Conservation (phyloP, 2,888 invertebrate species). For the Ophion ventricosus region DNA sequence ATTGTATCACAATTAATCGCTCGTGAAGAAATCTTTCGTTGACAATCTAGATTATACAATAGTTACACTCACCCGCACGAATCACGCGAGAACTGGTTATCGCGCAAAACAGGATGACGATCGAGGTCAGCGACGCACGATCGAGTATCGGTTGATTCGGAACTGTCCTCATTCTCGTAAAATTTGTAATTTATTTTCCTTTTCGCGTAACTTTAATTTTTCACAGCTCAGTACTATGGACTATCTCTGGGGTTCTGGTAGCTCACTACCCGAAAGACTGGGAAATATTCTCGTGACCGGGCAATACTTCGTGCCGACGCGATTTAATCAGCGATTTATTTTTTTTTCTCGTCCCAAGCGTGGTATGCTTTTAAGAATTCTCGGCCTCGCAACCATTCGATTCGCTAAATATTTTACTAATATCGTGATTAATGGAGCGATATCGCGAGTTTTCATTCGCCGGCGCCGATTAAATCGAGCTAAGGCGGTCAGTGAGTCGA, state of each 20-base stretch:
- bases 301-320: constrained; percentile 1
- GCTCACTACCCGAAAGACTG: constrained; percentile 15
- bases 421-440: constrained; percentile 59
- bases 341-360: constrained; percentile 11
- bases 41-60: constrained; percentile 3
- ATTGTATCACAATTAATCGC: constrained; percentile 39
- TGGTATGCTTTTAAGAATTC: constrained; percentile 12
- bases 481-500: constrained; percentile 3
- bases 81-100: constrained; percentile 45
- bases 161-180: constrained; percentile 25
- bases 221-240: background rate
- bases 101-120: constrained; percentile 51
- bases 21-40: background rate
- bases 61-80: constrained; percentile 47
- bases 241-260: constrained; percentile 3
- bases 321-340: constrained; percentile 39
- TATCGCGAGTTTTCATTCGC: constrained; percentile 50
- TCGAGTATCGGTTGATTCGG: constrained; percentile 18
- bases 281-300: constrained; percentile 8
- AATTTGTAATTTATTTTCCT: constrained; percentile 9
- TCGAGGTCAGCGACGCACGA: constrained; percentile 53
- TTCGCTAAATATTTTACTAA: constrained; percentile 49
- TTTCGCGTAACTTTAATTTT: constrained; percentile 15
- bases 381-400: constrained; percentile 34
- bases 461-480: constrained; percentile 38